Evolutionary conservation across 2,797 vertebrate genomes (phyloP), one percentile per base, ranked within the genome.

Genomic region (Coendou prehensilis): DNA sequence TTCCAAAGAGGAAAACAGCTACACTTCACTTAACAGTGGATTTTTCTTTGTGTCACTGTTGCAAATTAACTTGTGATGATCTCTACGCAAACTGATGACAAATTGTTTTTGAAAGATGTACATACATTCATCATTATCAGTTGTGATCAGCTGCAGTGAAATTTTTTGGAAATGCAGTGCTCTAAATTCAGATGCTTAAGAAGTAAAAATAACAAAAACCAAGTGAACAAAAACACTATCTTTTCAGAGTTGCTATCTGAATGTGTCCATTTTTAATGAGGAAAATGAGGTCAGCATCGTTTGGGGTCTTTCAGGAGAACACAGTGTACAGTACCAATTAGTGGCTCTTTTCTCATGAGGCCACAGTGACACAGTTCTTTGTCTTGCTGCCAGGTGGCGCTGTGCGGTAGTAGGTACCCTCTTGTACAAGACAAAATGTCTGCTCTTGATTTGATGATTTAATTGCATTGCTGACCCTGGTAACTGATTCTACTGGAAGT

Each of bases 301-400:
- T 61, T 76, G 52, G 50, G 52, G 26, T 94, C 57, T 93, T 95
- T 59, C 9, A 63, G 79, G 61, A 52, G 80, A 82, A 76, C 4
- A 18, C 47, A 45, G 11, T 6, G 47, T 45, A 26, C 23, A 17
- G 11, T 15, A 67, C n/a, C 69, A 57, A 45, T 69, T 85, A 91
- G 56, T 75, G 80, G 28, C 67, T 71, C 45, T 45, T 4, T 89
- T 93, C 18, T 81, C 64, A 41, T 47, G 89, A 87, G 93, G 47
- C 26, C 57, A 6, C 41, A 3, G 57, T 33, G 41, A 61, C 18
- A 9, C 79, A 73, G 41, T 95, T 96, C 92, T 90, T 69, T 28
- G 57, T 92, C 83, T 87, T 92, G 91, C 87, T 80, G 92, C 89
- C 92, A 97, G 98, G 96, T 97, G 98, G 98, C 96, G 87, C 97